A percentile compares a stretch with the other conserved stretches of the same genome.
phyloP scores from a whole-genome alignment of 37 sponge, comb jelly and placozoan genomes.

The Eunapius fragilis region DNA sequence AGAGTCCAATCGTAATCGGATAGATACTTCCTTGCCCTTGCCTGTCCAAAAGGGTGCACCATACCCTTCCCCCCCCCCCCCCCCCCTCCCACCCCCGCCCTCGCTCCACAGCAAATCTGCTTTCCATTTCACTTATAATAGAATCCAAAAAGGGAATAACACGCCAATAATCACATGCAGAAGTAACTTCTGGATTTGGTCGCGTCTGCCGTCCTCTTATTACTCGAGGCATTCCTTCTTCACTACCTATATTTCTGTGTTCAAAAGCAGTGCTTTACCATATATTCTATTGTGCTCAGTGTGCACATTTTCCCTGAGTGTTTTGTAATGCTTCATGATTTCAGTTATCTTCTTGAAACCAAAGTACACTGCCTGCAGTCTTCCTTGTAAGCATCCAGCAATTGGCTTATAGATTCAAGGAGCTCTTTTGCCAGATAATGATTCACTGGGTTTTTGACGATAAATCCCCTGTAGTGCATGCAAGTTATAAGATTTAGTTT shows the following conservation, averaged over 20 bases:
- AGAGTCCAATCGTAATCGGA: too few species aligned
- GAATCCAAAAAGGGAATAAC: slow-evolving; percentile 18
- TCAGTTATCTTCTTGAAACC: slow-evolving; percentile 16
- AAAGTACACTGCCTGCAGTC: slow-evolving; percentile 24
- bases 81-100: too few species aligned
- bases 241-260: slow-evolving; percentile 3
- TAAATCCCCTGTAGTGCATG: too few species aligned
- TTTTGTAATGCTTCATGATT: slow-evolving; percentile 10
- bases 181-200: background rate
- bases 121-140: too few species aligned
- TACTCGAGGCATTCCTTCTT: slow-evolving; percentile 17
- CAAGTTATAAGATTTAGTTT: too few species aligned
- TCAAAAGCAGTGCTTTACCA: background rate
- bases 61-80: too few species aligned
- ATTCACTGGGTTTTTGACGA: too few species aligned
- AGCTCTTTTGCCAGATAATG: background rate
- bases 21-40: too few species aligned
- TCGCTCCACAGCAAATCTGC: too few species aligned
- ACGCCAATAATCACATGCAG: slow-evolving; percentile 18
- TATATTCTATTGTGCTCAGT: slow-evolving; percentile 22
- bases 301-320: background rate
- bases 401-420: slow-evolving; percentile 6
- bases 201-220: slow-evolving; percentile 6
- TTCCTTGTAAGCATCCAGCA: slow-evolving; percentile 26
- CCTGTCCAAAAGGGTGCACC: too few species aligned